Conservation (phyloP, 2,888 invertebrate genomes). For the Neoaliturus tenellus region DNA sequence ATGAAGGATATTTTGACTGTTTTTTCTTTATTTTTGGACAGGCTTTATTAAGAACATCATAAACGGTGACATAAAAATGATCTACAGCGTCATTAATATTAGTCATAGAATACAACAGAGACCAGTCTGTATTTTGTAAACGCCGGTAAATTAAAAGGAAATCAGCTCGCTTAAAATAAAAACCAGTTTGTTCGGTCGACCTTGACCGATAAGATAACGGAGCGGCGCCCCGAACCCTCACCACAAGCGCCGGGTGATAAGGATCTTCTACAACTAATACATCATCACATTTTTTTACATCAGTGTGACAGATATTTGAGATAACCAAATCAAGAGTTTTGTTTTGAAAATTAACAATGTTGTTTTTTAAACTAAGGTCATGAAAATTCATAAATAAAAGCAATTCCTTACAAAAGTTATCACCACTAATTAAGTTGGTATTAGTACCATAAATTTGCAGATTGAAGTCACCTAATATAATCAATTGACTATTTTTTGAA, state of each 20-base stretch:
- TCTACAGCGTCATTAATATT: neutral
- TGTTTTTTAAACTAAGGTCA: no score
- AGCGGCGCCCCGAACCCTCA: neutral
- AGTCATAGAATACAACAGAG: neutral
- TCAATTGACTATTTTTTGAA: no score
- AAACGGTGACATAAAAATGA: neutral
- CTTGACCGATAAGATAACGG: constrained; percentile 23
- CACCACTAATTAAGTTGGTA: no score
- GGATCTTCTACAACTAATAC: neutral
- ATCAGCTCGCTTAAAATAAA: neutral
- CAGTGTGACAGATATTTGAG: no score
- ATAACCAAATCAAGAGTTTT: no score
- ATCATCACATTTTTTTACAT: no score
- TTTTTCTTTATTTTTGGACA: neutral
- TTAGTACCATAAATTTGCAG: no score
- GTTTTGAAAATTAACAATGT: no score
- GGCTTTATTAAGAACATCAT: neutral
- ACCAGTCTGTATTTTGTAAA: neutral
- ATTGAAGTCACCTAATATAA: no score
- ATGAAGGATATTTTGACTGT: constrained; percentile 5
- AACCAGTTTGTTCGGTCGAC: neutral
- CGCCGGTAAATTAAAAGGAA: neutral
- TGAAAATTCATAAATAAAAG: no score
- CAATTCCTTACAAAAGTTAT: no score
- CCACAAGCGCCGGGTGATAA: constrained; percentile 17